Evolutionary conservation across 2,888 invertebrate species (phyloP), one percentile per base, ranked within the genome.

Genomic region (Marronus borbonicus): DNA sequence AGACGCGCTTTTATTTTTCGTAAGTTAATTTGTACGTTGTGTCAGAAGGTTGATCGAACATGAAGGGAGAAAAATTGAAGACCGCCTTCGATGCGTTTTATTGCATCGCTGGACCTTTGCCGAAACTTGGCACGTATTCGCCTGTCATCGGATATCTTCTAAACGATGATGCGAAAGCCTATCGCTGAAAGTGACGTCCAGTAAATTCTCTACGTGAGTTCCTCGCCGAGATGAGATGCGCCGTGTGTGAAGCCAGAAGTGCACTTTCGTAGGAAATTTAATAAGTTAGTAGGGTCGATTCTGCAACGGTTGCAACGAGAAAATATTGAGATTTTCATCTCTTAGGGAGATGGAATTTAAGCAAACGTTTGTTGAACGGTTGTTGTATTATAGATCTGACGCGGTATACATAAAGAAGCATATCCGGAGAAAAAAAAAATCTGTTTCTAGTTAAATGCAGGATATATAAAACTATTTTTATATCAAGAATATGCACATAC

Each of bases 101-200:
- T 74, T 74, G 72, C 72, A 74, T 24, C 60, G 72, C 14, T 24
- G 44, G 24, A 20, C 60, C 72, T 74, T 74, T 60, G 31, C 62
- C 60, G 60, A 74, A 74, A 74, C 60, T 74, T 44, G 60, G 72
- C 72, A 74, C 72, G 72, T 74, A 74, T 60, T 60, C 72, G 72
- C 72, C 72, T 74, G 72, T 74, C 72, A 74, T 74, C 72, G 72
- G 72, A 74, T 74, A 74, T 74, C 72, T 74, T 74, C 68, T 24
- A 60, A 60, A 44, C 60, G 72, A 74, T 74, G 60, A 74, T 72
- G 60, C 72, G 72, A 74, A 62, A 49, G 60, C 60, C 72, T 74
- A 74, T 60, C 60, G 44, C 60, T 74, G 72, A 24, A 74, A 74
- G 60, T 74, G 72, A 74, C 72, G 58, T 74, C 72, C 72, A 39